Base-by-base conservation (phyloP, 1,140 invertebrate species). In the Pogonomyrmex californicus region DNA sequence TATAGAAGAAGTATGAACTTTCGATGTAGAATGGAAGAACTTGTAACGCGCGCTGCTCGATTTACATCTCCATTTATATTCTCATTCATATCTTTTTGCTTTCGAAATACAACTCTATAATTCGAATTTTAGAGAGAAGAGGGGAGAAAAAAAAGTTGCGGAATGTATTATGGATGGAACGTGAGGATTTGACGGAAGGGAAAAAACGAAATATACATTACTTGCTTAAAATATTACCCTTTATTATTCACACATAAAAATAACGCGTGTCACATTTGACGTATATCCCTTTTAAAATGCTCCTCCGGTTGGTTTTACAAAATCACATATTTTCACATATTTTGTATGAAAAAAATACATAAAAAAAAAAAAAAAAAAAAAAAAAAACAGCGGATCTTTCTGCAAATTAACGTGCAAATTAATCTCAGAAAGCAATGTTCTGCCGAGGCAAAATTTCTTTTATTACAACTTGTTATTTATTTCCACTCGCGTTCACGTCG, bases 1-100 rank as follows among this genome's bases (percentile, higher is more conserved):
- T 83, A 83, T 75, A 75, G 54, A 75, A 82, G 79, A 82, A 82
- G 79, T 82, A 82, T 73, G 79, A 83, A 83, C 79, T 83, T 82
- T 83, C 56, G 17, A 75, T 83, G 79, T 75, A 75, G 68, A 73
- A 83, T 62, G 54, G 79, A 75, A 47, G 68, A 83, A 83, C 79
- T 83, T 75, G 79, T 56, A 83, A 83, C 54, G 68, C 68, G 60
- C 76, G 30, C 71, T 81, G 77, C 77, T 81, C 77, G 77, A 68
- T 81, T 81, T 68, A 79, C 63, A 68, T 81, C 63, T 81, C 68
- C 54, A 83, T 75, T 83, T 83, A 83, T 62, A 83, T 83, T 83
- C 79, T 75, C 68, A 83, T 75, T 73, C 54, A 83, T 62, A 60
- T 49, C 7, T 75, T 83, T 51, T 82, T 58, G 38, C 78, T 58